Conservation (phyloP, 1,140 invertebrate genomes). For the Parapsyche elsis region DNA sequence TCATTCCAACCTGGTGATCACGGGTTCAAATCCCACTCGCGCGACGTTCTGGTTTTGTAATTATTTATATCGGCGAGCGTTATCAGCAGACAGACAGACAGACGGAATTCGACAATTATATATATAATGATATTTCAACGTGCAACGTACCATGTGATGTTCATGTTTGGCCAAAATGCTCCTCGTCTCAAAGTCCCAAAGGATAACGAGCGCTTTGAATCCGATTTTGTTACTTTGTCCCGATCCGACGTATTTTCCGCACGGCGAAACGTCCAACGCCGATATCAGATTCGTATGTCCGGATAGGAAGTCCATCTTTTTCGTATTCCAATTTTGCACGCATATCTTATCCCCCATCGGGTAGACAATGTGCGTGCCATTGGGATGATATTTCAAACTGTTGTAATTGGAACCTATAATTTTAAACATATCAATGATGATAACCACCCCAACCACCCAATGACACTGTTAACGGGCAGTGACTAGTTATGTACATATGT, state of each 20-base stretch:
- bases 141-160: constrained; percentile 78
- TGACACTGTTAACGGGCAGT: too few species aligned
- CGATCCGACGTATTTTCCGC: constrained; percentile 84
- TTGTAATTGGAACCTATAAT: constrained; percentile 73
- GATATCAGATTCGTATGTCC: constrained; percentile 89
- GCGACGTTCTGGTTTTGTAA: too few species aligned
- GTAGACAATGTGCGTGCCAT: constrained; percentile 81
- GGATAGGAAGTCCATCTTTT: constrained; percentile 80
- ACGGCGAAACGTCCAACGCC: constrained; percentile 80
- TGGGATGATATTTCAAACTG: constrained; percentile 82
- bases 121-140: neutral
- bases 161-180: constrained; percentile 75
- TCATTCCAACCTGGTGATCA: too few species aligned
- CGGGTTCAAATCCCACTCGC: too few species aligned
- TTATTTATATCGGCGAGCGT: too few species aligned
- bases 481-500: too few species aligned
- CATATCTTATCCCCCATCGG: constrained; percentile 87
- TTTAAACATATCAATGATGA: too few species aligned
- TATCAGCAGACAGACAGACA: too few species aligned
- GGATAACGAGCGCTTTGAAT: constrained; percentile 86
- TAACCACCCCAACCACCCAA: too few species aligned
- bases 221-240: constrained; percentile 92
- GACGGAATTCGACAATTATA: too few species aligned
- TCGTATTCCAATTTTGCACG: constrained; percentile 78
- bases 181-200: constrained; percentile 85